Evolutionary conservation across 2,888 invertebrate genomes (phyloP), one percentile per base, ranked within the genome.

Genomic region (Cepaea hortensis): DNA sequence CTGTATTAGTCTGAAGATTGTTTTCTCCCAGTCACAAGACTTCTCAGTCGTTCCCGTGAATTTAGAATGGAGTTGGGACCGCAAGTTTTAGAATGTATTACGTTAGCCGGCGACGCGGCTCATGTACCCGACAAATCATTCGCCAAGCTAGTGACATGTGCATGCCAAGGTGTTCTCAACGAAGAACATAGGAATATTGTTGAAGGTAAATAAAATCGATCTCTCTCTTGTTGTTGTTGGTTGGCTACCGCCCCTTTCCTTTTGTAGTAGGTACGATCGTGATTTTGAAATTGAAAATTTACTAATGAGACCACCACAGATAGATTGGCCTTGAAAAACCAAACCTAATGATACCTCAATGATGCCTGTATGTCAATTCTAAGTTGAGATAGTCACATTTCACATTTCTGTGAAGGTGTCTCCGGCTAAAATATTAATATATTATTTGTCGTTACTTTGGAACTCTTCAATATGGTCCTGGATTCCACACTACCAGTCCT

Each of bases 91-190:
- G 92, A 92, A 75, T 91, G 91, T 65, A 87, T 93, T 75, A 77
- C 91, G 20, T 79, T 93, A 23, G 93, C 92, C 76, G 93, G 93
- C 13, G 93, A 93, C 68, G 86, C 88, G 76, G 90, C 91, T 20
- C 91, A 92, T 80, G 90, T 93, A 72, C 90, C 92, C 15, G 92
- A 92, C 81, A 91, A 91, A 86, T 88, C 88, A 46, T 93, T 92
- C 88, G 87, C 88, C 18, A 88, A 86, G 11, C 87, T 93, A 55
- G 90, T 92, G 3, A 89, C 89, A n/a, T 88, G 89, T 73, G 91
- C 92, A 11, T 91, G 91, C 70, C 89, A 91, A 70, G 92, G 92
- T 65, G 88, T 93, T 18, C 82, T 93, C 1, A 90, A 91, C 84
- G 88, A 90, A 55, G 86, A 90, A 55, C 89, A 90, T 75, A 91